phyloP scores from a whole-genome alignment of 2,113 vertebrate genomes.

The zebrafish (Danio rerio) region GRCz12tu NC_133182.1:11273501-11274000 shows the following conservation, averaged over 20 bases:
- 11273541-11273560: too few species aligned
- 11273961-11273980: too few species aligned
- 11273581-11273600: too few species aligned
- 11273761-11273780: conserved; percentile 94
- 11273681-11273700: conserved; percentile 68
- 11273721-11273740: conserved; percentile 92
- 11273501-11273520: too few species aligned
- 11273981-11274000: too few species aligned
- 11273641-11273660: too few species aligned
- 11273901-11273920: conserved; percentile 81
- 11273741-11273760: conserved; percentile 95
- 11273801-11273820: conserved; percentile 88
- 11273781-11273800: conserved; percentile 93
- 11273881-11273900: conserved; percentile 92
- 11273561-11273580: too few species aligned
- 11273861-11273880: conserved; percentile 89
- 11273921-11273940: too few species aligned
- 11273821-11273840: conserved; percentile 91
- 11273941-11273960: too few species aligned
- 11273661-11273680: neutral
- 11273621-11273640: too few species aligned
- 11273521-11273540: too few species aligned
- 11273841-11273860: conserved; percentile 92
- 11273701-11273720: conserved; percentile 93
- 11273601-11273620: too few species aligned